Percentiles rank a stretch among this genome's conserved stretches.
phyloP scores from a whole-genome alignment of 1,140 invertebrate species.

The Drosophila orena region DNA sequence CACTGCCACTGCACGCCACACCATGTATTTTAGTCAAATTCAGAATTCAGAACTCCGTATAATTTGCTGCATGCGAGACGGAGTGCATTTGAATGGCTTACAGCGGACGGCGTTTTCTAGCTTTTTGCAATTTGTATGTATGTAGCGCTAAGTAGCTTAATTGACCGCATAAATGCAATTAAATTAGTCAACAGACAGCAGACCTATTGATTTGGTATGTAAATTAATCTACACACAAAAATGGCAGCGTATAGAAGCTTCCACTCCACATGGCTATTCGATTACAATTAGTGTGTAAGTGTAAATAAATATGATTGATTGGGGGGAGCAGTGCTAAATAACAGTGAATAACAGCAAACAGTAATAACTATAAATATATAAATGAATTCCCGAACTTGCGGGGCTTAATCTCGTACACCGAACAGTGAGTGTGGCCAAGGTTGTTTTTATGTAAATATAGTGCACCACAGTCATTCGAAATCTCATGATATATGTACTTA shows the following conservation, averaged over 20 bases:
- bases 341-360: not conserved
- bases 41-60: constrained; percentile 23
- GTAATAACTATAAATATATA: constrained; percentile 13
- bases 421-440: constrained; percentile 37
- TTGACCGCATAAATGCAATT: constrained; percentile 47
- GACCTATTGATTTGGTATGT: constrained; percentile 63
- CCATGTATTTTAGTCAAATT: constrained; percentile 28
- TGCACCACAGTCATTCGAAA: constrained; percentile 31
- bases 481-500: constrained; percentile 43
- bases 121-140: constrained; percentile 77
- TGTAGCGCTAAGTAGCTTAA: constrained; percentile 70
- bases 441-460: constrained; percentile 53
- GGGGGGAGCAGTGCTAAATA: not conserved
- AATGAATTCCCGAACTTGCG: constrained; percentile 4
- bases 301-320: constrained; percentile 57
- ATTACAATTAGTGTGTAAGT: constrained; percentile 59
- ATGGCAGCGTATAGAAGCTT: constrained; percentile 20
- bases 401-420: constrained; percentile 8
- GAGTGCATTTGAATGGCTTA: constrained; percentile 35
- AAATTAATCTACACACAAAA: constrained; percentile 42
- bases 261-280: constrained; percentile 36
- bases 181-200: constrained; percentile 41
- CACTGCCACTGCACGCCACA: constrained; percentile 34
- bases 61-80: constrained; percentile 55
- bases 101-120: constrained; percentile 58